phyloP scores from a whole-genome alignment of 1,140 invertebrate species.

The Drosophila ercepeae region DNA sequence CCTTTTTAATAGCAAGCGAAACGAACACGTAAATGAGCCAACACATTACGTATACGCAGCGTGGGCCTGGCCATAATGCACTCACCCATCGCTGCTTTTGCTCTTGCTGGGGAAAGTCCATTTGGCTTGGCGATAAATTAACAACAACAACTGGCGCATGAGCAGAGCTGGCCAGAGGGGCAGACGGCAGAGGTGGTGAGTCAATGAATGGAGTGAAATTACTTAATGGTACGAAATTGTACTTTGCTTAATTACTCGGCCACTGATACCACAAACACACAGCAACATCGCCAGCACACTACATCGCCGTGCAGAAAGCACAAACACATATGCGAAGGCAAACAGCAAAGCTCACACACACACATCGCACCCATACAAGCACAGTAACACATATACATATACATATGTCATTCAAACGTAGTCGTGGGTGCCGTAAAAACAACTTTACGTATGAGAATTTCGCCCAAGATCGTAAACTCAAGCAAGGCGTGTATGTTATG shows the following conservation, averaged over 20 bases:
- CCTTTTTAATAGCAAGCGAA: conserved; percentile 67
- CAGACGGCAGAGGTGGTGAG: conserved; percentile 27
- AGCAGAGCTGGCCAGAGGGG: not conserved
- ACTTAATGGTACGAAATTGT: conserved; percentile 82
- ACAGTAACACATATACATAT: conserved; percentile 3
- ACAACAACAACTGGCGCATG: conserved; percentile 40
- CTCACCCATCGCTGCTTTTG: conserved; percentile 23
- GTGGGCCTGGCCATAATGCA: conserved; percentile 35
- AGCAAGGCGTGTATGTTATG: conserved; percentile 24
- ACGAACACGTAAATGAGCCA: conserved; percentile 57
- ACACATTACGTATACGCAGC: conserved; percentile 64
- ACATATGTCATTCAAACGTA: conserved; percentile 70
- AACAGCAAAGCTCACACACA: conserved; percentile 23
- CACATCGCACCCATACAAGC: conserved; percentile 15
- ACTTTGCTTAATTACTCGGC: conserved; percentile 83
- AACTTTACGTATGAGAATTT: conserved; percentile 59
- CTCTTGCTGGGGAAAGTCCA: conserved; percentile 54
- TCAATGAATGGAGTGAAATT: conserved; percentile 80
- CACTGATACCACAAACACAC: conserved; percentile 56
- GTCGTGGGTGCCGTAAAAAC: conserved; percentile 78
- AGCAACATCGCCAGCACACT: not conserved
- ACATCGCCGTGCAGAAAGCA: conserved; percentile 1
- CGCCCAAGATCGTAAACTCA: conserved; percentile 65
- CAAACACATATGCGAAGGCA: conserved; percentile 6
- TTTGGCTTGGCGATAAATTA: conserved; percentile 70